These are phyloP conservation scores for Vulpes lagopus DNA, from an alignment of 2,113 vertebrate species.

Conservation along the genomic window DNA sequence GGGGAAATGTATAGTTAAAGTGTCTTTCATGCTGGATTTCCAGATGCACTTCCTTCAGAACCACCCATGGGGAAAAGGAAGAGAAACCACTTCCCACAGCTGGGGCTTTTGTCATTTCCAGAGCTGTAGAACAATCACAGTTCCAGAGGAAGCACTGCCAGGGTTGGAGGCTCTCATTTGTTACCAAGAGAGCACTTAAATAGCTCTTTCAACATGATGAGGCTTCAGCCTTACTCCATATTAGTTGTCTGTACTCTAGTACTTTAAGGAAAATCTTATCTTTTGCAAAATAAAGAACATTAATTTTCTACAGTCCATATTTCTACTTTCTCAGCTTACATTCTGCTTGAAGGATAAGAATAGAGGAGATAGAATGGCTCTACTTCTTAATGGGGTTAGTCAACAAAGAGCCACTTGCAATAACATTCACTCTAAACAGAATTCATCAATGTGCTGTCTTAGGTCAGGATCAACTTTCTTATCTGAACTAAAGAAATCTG, in stretches of 20 bases:
- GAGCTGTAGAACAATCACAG: neutral
- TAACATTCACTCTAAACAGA: neutral
- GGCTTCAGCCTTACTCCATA: neutral
- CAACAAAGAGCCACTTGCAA: neutral
- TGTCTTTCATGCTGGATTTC: neutral
- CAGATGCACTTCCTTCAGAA: neutral
- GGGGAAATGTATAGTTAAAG: neutral
- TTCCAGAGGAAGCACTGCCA: neutral
- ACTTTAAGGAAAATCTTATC: neutral
- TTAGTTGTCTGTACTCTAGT: neutral
- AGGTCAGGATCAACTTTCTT: neutral
- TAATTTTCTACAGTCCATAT: neutral
- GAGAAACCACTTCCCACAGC: neutral
- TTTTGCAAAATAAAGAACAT: neutral
- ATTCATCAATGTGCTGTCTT: neutral
- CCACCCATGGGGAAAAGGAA: neutral
- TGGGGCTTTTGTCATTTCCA: neutral
- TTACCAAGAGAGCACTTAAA: too few species aligned
- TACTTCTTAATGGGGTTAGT: neutral
- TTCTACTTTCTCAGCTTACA: neutral
- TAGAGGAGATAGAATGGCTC: neutral
- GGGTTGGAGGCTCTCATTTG: neutral
- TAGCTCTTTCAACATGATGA: accelerated
- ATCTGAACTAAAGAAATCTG: neutral
- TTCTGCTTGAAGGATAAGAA: neutral